A percentile compares a stretch with the other conserved stretches of the same genome.
Conservation (phyloP, 2,113 vertebrate species). For the Hydropotes inermis region DNA sequence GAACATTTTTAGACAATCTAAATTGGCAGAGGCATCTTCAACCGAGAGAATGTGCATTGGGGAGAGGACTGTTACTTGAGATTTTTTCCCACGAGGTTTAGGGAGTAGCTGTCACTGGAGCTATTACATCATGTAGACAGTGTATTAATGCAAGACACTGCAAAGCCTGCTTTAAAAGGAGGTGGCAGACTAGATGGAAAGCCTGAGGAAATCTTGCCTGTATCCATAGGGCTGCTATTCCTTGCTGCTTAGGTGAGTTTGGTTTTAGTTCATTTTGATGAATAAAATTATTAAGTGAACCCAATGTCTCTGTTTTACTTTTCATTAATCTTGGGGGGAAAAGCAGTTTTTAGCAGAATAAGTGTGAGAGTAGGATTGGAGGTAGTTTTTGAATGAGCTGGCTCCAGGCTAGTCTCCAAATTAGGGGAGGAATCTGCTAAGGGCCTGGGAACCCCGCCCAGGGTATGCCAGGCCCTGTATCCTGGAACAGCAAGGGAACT, state of each 20-base stretch:
- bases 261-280: not conserved
- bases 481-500: not conserved
- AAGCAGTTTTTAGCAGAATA: not conserved
- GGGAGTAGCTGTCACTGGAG: conserved; percentile 5
- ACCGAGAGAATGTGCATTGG: not conserved
- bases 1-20: conserved; percentile 41
- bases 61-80: not conserved
- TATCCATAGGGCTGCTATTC: not conserved
- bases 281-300: not conserved
- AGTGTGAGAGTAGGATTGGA: not conserved
- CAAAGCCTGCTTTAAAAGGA: not conserved
- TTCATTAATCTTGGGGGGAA: not conserved
- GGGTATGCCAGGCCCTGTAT: not conserved
- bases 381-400: not conserved
- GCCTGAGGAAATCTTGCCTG: not conserved
- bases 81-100: not conserved
- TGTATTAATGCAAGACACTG: not conserved
- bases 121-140: not conserved
- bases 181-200: not conserved
- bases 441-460: not conserved
- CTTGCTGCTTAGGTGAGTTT: not conserved
- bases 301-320: conserved; percentile 1
- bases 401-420: not conserved
- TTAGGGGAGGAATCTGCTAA: not conserved
- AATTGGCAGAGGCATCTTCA: conserved; percentile 35